Evolutionary conservation across 2,113 vertebrate genomes (phyloP).

Genomic region (Cheirogaleus medius): DNA sequence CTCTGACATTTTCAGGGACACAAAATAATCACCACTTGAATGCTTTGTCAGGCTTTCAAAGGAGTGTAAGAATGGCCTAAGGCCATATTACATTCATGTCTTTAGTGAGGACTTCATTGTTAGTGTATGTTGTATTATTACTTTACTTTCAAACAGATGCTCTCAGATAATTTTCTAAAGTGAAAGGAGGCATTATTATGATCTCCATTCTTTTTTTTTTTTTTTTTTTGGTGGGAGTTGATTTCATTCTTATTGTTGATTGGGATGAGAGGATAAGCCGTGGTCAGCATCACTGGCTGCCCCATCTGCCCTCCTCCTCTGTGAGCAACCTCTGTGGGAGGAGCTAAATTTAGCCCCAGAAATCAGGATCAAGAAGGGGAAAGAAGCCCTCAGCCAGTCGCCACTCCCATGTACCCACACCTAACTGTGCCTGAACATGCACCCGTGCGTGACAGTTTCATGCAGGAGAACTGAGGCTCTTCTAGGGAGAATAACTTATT

Average conservation of each 20-base stretch:
- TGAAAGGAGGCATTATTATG: neutral
- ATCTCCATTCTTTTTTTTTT: neutral
- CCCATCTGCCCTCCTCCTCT: neutral
- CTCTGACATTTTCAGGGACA: conserved; percentile 26
- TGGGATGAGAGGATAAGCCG: neutral
- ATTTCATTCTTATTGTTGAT: neutral
- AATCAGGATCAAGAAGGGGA: neutral
- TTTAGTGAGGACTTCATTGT: neutral
- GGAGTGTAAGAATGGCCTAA: neutral
- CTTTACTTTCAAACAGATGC: neutral
- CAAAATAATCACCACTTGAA: conserved; percentile 40
- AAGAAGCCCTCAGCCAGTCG: neutral
- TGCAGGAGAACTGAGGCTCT: neutral
- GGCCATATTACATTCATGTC: neutral
- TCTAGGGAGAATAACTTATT: neutral
- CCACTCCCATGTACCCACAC: neutral
- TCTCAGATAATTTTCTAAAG: neutral
- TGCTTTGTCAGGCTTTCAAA: conserved; percentile 3
- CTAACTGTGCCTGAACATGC: neutral
- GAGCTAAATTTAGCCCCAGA: neutral
- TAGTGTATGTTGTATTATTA: neutral
- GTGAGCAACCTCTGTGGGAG: neutral
- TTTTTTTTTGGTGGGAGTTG: too few relatives aligned
- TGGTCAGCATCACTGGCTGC: neutral
- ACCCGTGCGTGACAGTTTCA: accelerated